phyloP scores from a whole-genome alignment of 92 coral and sea anemone genomes.

The Palythoa heliodiscus region DNA sequence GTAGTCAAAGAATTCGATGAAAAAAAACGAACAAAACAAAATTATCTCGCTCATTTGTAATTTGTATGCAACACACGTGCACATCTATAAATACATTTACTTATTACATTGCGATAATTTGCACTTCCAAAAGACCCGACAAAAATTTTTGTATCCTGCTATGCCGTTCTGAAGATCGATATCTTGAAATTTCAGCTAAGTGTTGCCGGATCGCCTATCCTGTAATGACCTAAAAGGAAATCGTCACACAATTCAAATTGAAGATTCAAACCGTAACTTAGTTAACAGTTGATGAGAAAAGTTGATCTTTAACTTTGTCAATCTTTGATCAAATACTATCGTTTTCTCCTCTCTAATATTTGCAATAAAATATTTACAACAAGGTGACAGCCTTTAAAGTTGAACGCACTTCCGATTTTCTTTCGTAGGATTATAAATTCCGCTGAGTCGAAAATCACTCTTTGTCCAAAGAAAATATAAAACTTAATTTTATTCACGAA shows the following conservation, averaged over 20 bases:
- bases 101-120: not conserved
- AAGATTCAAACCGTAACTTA: not conserved
- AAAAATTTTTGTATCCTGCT: not conserved
- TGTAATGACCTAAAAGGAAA: not conserved
- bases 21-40: not conserved
- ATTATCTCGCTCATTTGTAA: not conserved
- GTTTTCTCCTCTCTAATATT: not conserved
- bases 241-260: not conserved
- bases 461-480: not conserved
- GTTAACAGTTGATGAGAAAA: not conserved
- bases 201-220: not conserved
- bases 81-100: not conserved
- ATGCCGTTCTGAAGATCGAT: not conserved
- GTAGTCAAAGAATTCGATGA: not conserved
- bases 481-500: not conserved
- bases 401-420: slow-evolving; percentile 5
- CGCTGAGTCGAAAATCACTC: not conserved
- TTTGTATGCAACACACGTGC: not conserved
- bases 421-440: not conserved
- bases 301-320: not conserved
- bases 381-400: not conserved
- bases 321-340: not conserved
- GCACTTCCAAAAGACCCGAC: not conserved
- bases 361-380: not conserved
- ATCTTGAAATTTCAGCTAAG: not conserved